A percentile compares a stretch with the other conserved stretches of the same genome.
Conservation (phyloP, 2,797 vertebrate species). For the Pachyuromys duprasi region DNA sequence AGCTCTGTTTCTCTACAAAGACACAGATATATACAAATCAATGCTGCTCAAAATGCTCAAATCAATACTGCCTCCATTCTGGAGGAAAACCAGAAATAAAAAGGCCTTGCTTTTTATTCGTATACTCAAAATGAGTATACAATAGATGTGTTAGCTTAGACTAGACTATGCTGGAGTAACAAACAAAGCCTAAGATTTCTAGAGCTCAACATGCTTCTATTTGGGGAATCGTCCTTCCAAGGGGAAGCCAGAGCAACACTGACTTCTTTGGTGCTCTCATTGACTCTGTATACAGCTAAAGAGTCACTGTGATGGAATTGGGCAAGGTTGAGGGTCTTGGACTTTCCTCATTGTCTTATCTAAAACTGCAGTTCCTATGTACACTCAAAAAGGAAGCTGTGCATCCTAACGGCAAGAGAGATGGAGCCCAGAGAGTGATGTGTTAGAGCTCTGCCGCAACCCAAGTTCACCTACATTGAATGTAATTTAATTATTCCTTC, state of each 20-base stretch:
- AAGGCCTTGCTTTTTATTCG: neutral
- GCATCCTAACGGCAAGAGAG: too few relatives aligned
- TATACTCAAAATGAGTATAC: neutral
- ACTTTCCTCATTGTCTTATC: neutral
- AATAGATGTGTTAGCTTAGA: neutral
- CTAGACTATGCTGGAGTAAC: neutral
- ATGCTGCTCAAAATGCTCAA: neutral
- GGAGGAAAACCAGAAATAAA: neutral
- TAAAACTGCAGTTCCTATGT: neutral
- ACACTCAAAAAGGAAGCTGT: neutral
- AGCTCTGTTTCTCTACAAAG: neutral
- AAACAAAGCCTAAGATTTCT: neutral
- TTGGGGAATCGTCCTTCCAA: neutral
- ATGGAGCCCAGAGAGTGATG: neutral
- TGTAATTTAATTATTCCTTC: neutral
- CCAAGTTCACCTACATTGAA: too few relatives aligned
- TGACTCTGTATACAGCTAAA: accelerated
- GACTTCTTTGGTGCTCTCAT: too few relatives aligned
- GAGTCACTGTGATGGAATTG: accelerated
- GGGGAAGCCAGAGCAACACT: neutral
- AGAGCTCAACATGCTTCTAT: neutral
- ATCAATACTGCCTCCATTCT: accelerated
- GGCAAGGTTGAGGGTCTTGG: too few relatives aligned
- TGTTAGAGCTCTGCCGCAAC: neutral
- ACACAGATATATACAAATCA: neutral